These are phyloP conservation scores for Holothuria scabra DNA, from an alignment of 53 echinoderm and acorn worm genomes.

Conservation along the genomic window DNA sequence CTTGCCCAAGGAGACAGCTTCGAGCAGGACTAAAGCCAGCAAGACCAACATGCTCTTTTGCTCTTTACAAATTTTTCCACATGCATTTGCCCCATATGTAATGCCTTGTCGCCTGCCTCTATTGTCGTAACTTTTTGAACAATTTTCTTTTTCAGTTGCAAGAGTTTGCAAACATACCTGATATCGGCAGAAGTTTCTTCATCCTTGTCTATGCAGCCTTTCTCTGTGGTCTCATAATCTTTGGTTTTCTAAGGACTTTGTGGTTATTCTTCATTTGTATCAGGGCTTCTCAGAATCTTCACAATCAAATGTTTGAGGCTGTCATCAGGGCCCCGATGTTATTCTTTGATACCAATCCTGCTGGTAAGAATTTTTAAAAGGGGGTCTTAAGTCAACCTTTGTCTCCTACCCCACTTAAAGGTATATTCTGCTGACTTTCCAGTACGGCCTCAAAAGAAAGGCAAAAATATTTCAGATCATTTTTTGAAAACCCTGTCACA, in stretches of 20 bases:
- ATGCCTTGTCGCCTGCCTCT: too few relatives aligned
- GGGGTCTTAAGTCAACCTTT: too few relatives aligned
- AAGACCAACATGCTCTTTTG: too few relatives aligned
- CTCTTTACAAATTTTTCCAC: too few relatives aligned
- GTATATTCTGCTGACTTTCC: too few relatives aligned
- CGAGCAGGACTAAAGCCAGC: too few relatives aligned
- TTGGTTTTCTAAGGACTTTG: conserved; percentile 57
- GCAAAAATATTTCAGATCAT: too few relatives aligned
- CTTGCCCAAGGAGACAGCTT: too few relatives aligned
- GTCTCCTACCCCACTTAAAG: too few relatives aligned
- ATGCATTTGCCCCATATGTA: too few relatives aligned
- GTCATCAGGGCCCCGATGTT: conserved; percentile 67
- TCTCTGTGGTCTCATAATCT: conserved; percentile 47
- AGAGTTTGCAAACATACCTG: conserved; percentile 45
- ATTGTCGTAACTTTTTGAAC: background rate
- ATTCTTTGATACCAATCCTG: conserved; percentile 74
- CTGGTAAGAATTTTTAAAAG: conserved; percentile 36
- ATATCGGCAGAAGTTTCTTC: conserved; percentile 48
- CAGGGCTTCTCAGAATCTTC: conserved; percentile 61
- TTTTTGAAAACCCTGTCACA: too few relatives aligned
- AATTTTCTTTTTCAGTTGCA: conserved; percentile 6
- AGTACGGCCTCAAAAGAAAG: too few relatives aligned
- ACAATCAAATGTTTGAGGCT: conserved; percentile 72
- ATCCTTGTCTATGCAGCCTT: conserved; percentile 48
- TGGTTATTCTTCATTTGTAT: conserved; percentile 56